Evolutionary conservation across 2,797 vertebrate species (phyloP).

Genomic region (Crypturellus tataupa): DNA sequence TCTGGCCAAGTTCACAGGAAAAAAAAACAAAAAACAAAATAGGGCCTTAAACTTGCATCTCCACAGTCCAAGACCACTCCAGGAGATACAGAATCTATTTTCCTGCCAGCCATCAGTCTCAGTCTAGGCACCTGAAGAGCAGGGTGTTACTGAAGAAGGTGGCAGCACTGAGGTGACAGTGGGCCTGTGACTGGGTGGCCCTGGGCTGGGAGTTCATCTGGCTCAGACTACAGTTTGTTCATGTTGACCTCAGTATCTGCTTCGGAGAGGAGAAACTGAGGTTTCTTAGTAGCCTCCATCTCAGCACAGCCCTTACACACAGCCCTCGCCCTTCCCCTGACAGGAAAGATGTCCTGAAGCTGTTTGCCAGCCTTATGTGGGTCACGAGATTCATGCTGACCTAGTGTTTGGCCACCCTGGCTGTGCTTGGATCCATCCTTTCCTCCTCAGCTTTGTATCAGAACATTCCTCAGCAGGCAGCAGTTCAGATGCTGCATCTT

Average conservation of each 20-base stretch:
- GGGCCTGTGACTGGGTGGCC: rapidly evolving
- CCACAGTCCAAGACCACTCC: background rate
- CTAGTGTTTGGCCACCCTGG: background rate
- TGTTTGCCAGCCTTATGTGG: background rate
- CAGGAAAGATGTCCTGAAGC: background rate
- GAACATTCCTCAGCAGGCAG: background rate
- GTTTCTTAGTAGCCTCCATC: background rate
- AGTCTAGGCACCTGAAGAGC: background rate
- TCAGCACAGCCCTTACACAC: background rate
- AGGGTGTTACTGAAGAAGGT: background rate
- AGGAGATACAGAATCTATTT: background rate
- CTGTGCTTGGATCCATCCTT: background rate
- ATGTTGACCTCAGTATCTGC: background rate
- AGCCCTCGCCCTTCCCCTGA: background rate
- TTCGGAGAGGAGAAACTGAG: background rate
- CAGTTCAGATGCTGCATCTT: background rate
- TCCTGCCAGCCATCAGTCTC: background rate
- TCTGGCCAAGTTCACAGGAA: background rate
- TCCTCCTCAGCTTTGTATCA: background rate
- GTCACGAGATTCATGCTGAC: background rate
- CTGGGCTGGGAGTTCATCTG: background rate
- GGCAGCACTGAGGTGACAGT: rapidly evolving
- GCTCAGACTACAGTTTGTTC: rapidly evolving
- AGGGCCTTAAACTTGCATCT: background rate
- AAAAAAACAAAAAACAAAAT: background rate